Base-by-base conservation (phyloP, 2,113 vertebrate genomes). In the Cromileptes altivelis region DNA sequence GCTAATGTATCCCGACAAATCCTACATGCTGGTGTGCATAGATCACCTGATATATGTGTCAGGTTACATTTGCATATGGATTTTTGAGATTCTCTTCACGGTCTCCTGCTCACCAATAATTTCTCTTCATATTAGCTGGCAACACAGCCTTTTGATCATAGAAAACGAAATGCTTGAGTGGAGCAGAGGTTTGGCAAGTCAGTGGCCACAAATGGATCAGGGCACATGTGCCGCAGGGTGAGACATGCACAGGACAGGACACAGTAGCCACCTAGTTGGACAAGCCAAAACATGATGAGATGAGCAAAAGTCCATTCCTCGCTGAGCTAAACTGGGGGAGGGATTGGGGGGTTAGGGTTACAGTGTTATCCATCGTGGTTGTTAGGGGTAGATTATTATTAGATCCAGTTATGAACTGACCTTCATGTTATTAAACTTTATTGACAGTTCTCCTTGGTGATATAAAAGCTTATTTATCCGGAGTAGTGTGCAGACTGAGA, bases 341-440 rank as follows among this genome's bases (percentile, higher is more conserved):
- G 42, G 42, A 3, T 2, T 9, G 42, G 42, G 42, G 40, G 40
- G 40, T 10, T 30, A 30, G 30, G 33, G 33, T 37, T 14, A 49
- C 47, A 33, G 25, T 63, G 50, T 72, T 42, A 60, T 30, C 50
- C 42, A 33, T 33, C 9, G 25, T 33, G 37, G 70, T 21, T 79
- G 65, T 74, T 53, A 30, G 47, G 15, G 23, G 19, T 42, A 67
- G 63, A 68, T 75, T 45, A 74, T 84, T 53, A 83, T 81, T 75
- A 69, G 23, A 82, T 62, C 33, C 23, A 55, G 52, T 70, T 70
- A 78, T 85, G 78, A 91, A 55, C 15, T 55, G 23, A 78, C 79
- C 82, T 79, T 90, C n/a, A 23, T 69, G 61, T 77, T 85, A 85
- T 86, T 84, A 82, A 77, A 76, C 73, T 83, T 72, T 67, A 86